phyloP scores from a whole-genome alignment of 2,888 invertebrate genomes.

The Psylliodes chrysocephalus region DNA sequence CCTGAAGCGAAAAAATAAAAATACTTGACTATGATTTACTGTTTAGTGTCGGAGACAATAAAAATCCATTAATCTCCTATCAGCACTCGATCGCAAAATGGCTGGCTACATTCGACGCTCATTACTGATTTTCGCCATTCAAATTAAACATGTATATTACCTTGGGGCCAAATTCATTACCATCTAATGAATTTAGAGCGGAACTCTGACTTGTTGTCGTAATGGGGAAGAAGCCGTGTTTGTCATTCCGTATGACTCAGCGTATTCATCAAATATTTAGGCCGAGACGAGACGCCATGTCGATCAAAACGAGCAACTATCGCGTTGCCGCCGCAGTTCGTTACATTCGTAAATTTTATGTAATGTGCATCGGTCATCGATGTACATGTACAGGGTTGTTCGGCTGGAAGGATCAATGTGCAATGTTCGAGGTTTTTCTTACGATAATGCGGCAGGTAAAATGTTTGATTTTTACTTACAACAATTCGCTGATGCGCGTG shows the following conservation, averaged over 20 bases:
- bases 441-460: no score
- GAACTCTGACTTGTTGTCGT: conserved; percentile 14
- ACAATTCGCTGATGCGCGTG: no score
- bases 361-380: no score
- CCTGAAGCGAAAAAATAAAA: no score
- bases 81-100: not conserved
- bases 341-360: not conserved
- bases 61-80: not conserved
- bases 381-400: no score
- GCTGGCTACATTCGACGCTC: not conserved
- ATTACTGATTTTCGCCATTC: not conserved
- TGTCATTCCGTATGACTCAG: conserved; percentile 22
- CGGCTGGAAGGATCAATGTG: no score
- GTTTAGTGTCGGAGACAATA: no score
- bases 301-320: not conserved
- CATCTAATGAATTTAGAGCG: conserved; percentile 21
- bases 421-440: no score
- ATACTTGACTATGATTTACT: no score
- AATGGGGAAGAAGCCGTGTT: conserved; percentile 1
- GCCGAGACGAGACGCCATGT: conserved; percentile 15
- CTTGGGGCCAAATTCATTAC: conserved; percentile 30
- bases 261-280: conserved; percentile 21
- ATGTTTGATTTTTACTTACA: no score
- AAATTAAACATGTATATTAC: conserved; percentile 27
- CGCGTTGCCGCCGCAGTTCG: not conserved